Evolutionary conservation across 1,140 invertebrate species (phyloP), one percentile per base, ranked within the genome.

Genomic region (Monomorium pharaonis): DNA sequence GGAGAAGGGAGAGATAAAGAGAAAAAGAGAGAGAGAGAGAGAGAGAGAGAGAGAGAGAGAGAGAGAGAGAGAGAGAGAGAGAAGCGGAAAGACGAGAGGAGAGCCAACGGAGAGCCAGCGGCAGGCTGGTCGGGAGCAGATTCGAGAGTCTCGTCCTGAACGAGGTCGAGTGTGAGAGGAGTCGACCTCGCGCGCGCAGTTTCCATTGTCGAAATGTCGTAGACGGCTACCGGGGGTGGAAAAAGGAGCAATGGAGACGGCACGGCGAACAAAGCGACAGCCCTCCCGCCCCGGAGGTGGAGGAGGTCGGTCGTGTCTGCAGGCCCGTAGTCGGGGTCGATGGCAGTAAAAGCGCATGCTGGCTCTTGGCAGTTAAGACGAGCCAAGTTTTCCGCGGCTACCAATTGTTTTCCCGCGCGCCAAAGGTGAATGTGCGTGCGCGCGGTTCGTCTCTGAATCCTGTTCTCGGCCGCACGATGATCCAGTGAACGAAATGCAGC

Each of bases 171-270:
- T 54, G 83, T 86, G 84, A 90, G 33, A 69, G 51, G 24, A 51
- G 65, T 5, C 63, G 77, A 89, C 70, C 87, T 75, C 70, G 67
- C 56, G 69, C 65, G 81, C 65, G 74, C 42, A 80, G 90, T 91
- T 90, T 90, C 90, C 89, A 92, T 92, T 90, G 90, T 92, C 86
- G 81, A 89, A 91, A 91, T 84, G 85, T 89, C 76, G 80, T 58
- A 54, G 49, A 54, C 51, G 72, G 67, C 24, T 54, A 49, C 56
- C 30, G 33, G 33, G 37, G 70, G 69, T 44, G 85, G 69, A 87
- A 88, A 89, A 90, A 89, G 84, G 85, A 85, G 62, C 49, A 24
- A 47, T 21, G 27, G n/a, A 49, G 67, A 69, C 21, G 70, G 37
- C 18, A 42, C 7, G 74, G 14, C 7, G 54, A 87, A 85, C 44